Percentiles rank a stretch among this genome's conserved stretches.
Conservation (phyloP, 1,140 invertebrate species). For the Coenobita brevimanus region DNA sequence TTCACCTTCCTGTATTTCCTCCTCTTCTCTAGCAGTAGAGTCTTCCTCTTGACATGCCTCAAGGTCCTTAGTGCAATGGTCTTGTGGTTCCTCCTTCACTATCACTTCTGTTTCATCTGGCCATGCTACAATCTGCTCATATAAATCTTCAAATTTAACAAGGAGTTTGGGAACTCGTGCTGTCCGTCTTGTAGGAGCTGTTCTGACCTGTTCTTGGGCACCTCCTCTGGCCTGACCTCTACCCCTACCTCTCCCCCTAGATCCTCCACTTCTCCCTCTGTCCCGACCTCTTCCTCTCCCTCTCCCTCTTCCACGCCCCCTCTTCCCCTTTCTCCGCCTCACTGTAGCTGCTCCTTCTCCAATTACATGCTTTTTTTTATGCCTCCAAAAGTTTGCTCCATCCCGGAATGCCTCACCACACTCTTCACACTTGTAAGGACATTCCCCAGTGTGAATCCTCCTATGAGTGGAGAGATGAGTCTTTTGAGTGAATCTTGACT, state of each 20-base stretch:
- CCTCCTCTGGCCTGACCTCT: background rate
- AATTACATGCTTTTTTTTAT: slow-evolving; percentile 55
- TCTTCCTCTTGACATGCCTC: no score
- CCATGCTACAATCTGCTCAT: no score
- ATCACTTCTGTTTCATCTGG: no score
- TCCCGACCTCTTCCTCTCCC: background rate
- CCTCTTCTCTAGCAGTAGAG: no score
- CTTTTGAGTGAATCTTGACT: slow-evolving; percentile 52
- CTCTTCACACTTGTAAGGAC: slow-evolving; percentile 58
- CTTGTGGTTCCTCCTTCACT: no score
- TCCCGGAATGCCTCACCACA: slow-evolving; percentile 56
- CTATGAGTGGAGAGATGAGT: slow-evolving; percentile 55
- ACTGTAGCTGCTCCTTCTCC: slow-evolving; percentile 47
- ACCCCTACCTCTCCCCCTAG: background rate
- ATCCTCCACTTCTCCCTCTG: slow-evolving; percentile 3
- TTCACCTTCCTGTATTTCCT: no score
- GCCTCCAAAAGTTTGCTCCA: slow-evolving; percentile 58
- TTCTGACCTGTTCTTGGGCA: background rate
- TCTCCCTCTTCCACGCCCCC: slow-evolving; percentile 45
- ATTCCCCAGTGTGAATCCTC: slow-evolving; percentile 55
- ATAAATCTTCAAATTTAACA: no score
- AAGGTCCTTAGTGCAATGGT: no score
- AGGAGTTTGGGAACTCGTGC: background rate
- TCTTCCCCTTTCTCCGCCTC: slow-evolving; percentile 35
- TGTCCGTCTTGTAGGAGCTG: background rate